Evolutionary conservation across 64 coral and sea anemone genomes (phyloP).

Genomic region (Catalaphyllia jardinei): DNA sequence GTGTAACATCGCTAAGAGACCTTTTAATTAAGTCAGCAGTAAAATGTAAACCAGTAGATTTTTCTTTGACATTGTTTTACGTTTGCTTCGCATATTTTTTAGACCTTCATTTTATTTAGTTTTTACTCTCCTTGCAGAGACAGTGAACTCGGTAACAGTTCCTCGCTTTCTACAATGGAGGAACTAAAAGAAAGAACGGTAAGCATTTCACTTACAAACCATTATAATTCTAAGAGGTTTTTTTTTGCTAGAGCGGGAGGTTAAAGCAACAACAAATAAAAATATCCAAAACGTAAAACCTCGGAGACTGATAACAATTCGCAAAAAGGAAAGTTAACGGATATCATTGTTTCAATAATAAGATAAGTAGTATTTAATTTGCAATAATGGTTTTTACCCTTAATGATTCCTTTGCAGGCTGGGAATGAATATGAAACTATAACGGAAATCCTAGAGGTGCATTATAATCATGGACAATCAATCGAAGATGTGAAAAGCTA

Average conservation of each 20-base stretch:
- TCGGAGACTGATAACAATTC: not conserved
- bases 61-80: not conserved
- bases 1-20: no score
- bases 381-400: no score
- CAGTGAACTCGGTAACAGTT: not conserved
- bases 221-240: not conserved
- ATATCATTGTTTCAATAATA: not conserved
- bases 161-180: not conserved
- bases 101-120: not conserved
- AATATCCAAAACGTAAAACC: not conserved
- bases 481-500: not conserved
- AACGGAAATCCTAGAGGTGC: slow-evolving; percentile 4
- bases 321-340: not conserved
- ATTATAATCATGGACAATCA: slow-evolving; percentile 12
- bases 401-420: not conserved
- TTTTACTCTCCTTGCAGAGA: not conserved
- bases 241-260: not conserved
- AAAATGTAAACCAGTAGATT: no score
- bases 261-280: not conserved
- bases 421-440: slow-evolving; percentile 35
- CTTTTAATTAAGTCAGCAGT: no score
- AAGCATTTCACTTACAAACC: not conserved
- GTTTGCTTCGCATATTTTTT: not conserved
- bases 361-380: no score
- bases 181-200: not conserved